Conservation (phyloP, 2,888 invertebrate species). For the Drosophila gaucha region DNA sequence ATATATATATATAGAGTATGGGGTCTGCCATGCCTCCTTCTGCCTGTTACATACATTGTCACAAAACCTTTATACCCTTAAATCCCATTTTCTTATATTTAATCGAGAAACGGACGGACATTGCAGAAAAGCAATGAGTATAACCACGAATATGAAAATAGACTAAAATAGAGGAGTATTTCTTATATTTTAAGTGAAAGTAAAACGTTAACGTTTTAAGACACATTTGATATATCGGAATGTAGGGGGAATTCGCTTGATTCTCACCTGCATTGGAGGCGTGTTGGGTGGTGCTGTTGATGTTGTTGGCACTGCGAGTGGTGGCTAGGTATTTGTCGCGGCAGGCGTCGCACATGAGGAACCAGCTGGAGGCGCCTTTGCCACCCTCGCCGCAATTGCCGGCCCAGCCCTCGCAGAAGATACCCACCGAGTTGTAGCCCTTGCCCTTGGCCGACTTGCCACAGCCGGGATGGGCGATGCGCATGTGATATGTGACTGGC, state of each 20-base stretch:
- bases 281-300: constrained; percentile 81
- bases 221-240: too few species aligned
- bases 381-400: constrained; percentile 95
- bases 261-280: constrained; percentile 64
- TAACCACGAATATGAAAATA: too few species aligned
- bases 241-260: background rate
- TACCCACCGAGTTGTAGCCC: constrained; percentile 96
- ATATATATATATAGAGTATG: too few species aligned
- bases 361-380: constrained; percentile 92
- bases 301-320: constrained; percentile 83
- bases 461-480: constrained; percentile 95
- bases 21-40: too few species aligned
- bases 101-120: too few species aligned
- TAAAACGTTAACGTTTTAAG: too few species aligned
- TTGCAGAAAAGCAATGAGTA: too few species aligned
- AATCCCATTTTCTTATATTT: too few species aligned
- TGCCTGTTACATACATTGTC: too few species aligned
- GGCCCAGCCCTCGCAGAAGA: constrained; percentile 94
- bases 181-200: too few species aligned
- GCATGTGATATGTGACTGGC: constrained; percentile 97
- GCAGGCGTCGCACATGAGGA: constrained; percentile 96
- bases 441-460: constrained; percentile 93
- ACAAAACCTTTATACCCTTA: too few species aligned
- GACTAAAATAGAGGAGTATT: too few species aligned
- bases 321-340: constrained; percentile 89